Evolutionary conservation across 2,797 vertebrate genomes (phyloP), one percentile per base, ranked within the genome.

Genomic region (Sphenopsis melanotis): DNA sequence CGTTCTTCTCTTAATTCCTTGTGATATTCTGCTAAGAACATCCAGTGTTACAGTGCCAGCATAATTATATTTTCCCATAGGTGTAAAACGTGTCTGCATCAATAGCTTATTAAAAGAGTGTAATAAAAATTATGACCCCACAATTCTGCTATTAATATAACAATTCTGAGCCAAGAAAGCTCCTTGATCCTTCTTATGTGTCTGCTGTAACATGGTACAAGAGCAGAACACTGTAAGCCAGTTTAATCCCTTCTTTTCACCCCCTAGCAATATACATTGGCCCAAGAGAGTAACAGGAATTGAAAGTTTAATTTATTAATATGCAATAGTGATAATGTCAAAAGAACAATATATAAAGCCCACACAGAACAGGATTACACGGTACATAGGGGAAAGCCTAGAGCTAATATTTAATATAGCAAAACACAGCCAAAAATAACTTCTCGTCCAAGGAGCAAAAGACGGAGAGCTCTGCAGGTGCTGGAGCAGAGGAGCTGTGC

Each of bases 291-390:
- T 55, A 92, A 68, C 71, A 77, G 1, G 90, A 96, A 96, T 94
- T 90, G 90, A 44, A 97, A 90, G 95, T 93, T 95, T 91, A 96
- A 96, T 97, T 94, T 94, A 95, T 94, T 96, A 96, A 94, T 94
- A 97, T 90, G 94, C 81, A 93, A 93, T 87, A 89, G 91, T 94
- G 94, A 96, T 94, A 96, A 96, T 93, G 93, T 91, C 93, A 94
- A 93, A 97, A 95, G 94, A 95, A 96, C 90, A 96, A 94, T 93
- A 93, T 94, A 85, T 94, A 95, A 96, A 94, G 42, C 74, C 71
- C 94, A 65, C 84, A 77, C 85, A 89, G 94, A 94, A 89, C 53
- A 87, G 93, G 95, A 96, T 95, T 95, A 96, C 80, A 60, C 5
- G 1, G 83, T 77, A 82, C 94, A 63, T 84, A 85, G 76, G 81